Evolutionary conservation across 2,888 invertebrate genomes (phyloP), one percentile per base, ranked within the genome.

Genomic region (Lagria hirta): DNA sequence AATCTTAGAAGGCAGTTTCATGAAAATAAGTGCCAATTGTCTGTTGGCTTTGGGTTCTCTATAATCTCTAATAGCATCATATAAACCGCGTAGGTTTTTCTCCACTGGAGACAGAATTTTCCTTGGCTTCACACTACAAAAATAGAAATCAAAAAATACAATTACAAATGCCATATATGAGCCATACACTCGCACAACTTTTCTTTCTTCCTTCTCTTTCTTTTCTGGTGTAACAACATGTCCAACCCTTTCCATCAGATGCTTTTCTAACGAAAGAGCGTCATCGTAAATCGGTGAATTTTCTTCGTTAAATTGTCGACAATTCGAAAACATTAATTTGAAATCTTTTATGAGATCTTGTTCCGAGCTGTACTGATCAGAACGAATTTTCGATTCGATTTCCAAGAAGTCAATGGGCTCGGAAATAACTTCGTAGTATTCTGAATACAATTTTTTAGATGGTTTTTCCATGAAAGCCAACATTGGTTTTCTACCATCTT

Each of bases 401-500:
- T 88, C 91, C 40, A 89, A 79, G 86, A 97, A 91, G 69, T 97
- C 97, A 37, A 97, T 94, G 0, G 97, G 97, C 59, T 87, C 88
- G 16, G 86, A 82, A 50, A 97, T 97, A 1, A 97, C 86, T 70
- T 89, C 88, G 70, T 96, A 97, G 69, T 97, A 97, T 68, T 94
- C 94, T 0, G 96, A 93, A 66, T 97, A 97, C 17, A 92, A 75
- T 65, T 95, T 93, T 68, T 89, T 88, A 15, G 93, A 93, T 0
- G 99, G 98, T 63, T 96, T 91, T 69, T 94, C 93, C 89, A 97
- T 89, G 67, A 99, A 99, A 58, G 92, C 81, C 41, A 91, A 74
- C 76, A 95, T 89, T 0, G 94, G 88, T 57, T 88, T 84, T 7
- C 97, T 78, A 0, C 89, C 91, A 57, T 86, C 87, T 23, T 81